Conservation (phyloP, 2,797 vertebrate genomes). For the Danio albolineatus region DNA sequence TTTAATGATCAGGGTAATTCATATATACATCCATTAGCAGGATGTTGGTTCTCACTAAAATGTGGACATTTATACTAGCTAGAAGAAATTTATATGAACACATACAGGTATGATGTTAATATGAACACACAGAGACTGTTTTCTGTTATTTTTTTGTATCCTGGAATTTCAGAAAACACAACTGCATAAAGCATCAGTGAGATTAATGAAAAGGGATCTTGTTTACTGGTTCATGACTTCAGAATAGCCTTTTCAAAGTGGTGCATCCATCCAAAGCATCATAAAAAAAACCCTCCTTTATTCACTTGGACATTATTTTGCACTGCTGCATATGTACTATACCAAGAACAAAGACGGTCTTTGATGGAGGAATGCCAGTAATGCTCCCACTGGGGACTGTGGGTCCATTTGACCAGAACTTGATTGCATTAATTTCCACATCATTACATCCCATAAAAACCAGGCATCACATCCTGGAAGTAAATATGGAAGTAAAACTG, state of each 20-base stretch:
- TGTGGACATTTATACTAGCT: constrained; percentile 31
- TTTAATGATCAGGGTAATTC: constrained; percentile 72
- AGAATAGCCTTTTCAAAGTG: constrained; percentile 11
- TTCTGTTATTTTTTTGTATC: constrained; percentile 13
- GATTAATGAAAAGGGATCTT: constrained; percentile 7
- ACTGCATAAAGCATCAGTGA: constrained; percentile 11
- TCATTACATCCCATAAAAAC: constrained; percentile 46
- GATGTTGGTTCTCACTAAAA: constrained; percentile 41
- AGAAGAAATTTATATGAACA: neutral
- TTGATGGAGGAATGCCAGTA: constrained; percentile 33
- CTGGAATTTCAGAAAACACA: constrained; percentile 33
- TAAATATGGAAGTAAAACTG: constrained; percentile 41
- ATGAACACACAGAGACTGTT: neutral
- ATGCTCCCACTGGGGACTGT: constrained; percentile 14
- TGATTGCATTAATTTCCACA: constrained; percentile 47
- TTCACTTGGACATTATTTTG: constrained; percentile 27
- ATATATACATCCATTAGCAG: constrained; percentile 53
- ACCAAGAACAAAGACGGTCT: constrained; percentile 18
- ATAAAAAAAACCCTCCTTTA: constrained; percentile 25
- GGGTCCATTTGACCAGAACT: constrained; percentile 38
- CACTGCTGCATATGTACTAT: constrained; percentile 21
- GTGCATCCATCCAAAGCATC: constrained; percentile 11
- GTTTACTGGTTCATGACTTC: neutral
- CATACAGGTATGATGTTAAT: neutral
- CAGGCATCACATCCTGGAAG: neutral